Conservation (phyloP, 1,140 invertebrate genomes). For the Meloidogyne chitwoodi region DNA sequence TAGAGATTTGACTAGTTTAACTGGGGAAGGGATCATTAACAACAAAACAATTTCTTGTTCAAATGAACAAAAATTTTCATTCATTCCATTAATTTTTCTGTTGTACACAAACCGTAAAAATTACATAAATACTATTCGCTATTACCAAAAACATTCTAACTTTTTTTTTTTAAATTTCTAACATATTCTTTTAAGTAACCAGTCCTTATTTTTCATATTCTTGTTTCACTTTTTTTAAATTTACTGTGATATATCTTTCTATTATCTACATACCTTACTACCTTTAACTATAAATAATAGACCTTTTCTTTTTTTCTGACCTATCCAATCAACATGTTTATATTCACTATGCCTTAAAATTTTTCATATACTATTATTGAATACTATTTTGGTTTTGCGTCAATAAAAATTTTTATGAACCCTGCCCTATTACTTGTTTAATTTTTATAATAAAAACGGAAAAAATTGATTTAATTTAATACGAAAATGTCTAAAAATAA, state of each 20-base stretch:
- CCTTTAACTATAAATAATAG: too few relatives aligned
- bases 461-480: too few relatives aligned
- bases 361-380: too few relatives aligned
- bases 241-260: background rate
- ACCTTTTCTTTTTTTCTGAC: too few relatives aligned
- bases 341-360: too few relatives aligned
- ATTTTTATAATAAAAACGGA: too few relatives aligned
- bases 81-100: background rate
- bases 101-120: background rate
- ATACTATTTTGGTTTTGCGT: too few relatives aligned
- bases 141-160: background rate
- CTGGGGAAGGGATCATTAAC: background rate
- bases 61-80: background rate
- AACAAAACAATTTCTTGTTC: background rate
- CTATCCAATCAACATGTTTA: too few relatives aligned
- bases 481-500: too few relatives aligned
- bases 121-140: background rate
- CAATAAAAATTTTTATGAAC: too few relatives aligned
- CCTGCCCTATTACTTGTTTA: too few relatives aligned
- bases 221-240: background rate
- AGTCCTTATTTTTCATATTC: background rate
- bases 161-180: background rate
- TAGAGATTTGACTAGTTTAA: background rate
- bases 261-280: too few relatives aligned
- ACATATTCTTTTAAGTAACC: background rate